These are phyloP conservation scores for Aspiorhynchus laticeps DNA, from an alignment of 2,113 vertebrate species.

Conservation along the genomic window DNA sequence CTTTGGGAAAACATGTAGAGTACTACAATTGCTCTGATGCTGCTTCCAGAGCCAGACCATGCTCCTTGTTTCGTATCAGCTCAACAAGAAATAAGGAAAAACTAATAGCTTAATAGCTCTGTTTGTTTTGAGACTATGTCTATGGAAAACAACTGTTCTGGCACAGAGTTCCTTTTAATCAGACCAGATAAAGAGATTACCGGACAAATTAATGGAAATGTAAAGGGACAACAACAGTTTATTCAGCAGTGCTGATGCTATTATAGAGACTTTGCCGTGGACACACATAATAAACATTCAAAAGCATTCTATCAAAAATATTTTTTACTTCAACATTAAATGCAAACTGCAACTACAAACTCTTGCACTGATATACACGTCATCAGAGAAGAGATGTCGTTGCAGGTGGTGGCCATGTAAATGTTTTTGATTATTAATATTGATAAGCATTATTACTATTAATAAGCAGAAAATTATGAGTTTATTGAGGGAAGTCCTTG, in stretches of 20 bases:
- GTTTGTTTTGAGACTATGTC: not conserved
- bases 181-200: conserved; percentile 2
- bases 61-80: not conserved
- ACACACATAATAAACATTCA: not conserved
- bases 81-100: not conserved
- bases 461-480: no score
- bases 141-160: not conserved
- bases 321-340: not conserved
- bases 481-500: not conserved
- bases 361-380: no score
- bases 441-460: not conserved
- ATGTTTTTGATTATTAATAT: not conserved
- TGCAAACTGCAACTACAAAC: not conserved
- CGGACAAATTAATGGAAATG: not conserved
- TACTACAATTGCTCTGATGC: not conserved
- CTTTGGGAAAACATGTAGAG: not conserved
- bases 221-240: not conserved
- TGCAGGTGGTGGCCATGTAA: no score
- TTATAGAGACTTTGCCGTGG: not conserved
- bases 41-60: not conserved
- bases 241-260: not conserved
- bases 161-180: not conserved
- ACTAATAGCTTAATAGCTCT: not conserved
- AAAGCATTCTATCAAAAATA: not conserved
- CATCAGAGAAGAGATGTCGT: no score